phyloP scores from a whole-genome alignment of 2,113 vertebrate genomes.

The Ciconia boyciana region DNA sequence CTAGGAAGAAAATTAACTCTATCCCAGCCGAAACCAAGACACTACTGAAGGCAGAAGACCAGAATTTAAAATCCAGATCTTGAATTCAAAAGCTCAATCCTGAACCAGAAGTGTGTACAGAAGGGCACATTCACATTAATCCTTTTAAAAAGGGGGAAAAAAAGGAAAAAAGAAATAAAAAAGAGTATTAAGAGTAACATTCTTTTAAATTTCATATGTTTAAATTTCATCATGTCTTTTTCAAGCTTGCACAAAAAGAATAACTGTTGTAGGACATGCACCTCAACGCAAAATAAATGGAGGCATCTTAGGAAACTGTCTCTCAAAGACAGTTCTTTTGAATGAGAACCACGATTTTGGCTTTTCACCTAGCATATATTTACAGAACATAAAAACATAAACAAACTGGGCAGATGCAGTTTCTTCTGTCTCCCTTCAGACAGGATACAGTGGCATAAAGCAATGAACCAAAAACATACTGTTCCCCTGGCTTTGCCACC shows the following conservation, averaged over 20 bases:
- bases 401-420: not conserved
- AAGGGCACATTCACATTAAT: not conserved
- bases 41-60: not conserved
- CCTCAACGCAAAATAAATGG: not conserved
- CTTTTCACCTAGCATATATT: not conserved
- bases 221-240: not conserved
- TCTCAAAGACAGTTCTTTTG: not conserved
- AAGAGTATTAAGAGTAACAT: not conserved
- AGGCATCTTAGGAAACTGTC: not conserved
- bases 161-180: accelerated
- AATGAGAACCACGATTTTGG: not conserved
- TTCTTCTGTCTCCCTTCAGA: not conserved
- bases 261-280: not conserved
- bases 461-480: not conserved
- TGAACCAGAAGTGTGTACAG: not conserved
- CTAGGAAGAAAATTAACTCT: too few species aligned
- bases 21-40: too few species aligned
- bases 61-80: not conserved
- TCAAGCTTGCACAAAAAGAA: not conserved
- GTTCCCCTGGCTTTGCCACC: not conserved
- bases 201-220: not conserved
- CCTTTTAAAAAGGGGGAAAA: not conserved
- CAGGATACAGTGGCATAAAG: not conserved
- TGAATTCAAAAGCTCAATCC: not conserved
- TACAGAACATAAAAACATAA: not conserved